These are phyloP conservation scores for Thymelicus sylvestris DNA, from an alignment of 2,888 invertebrate species.

Conservation along the genomic window DNA sequence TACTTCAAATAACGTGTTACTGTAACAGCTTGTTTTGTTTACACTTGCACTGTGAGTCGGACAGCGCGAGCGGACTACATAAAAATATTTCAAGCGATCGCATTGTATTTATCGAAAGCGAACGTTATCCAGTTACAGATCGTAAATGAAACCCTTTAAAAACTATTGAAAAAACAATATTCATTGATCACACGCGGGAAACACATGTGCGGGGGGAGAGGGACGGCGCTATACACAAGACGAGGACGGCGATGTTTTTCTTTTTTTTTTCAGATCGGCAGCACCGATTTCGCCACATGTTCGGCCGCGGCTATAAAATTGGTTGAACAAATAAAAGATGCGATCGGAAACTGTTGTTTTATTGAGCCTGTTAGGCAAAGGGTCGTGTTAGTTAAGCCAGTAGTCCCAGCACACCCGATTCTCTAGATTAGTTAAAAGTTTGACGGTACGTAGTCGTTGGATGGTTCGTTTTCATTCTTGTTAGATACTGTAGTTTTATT, in stretches of 20 bases:
- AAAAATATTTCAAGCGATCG: constrained; percentile 8
- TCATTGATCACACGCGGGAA: constrained; percentile 69
- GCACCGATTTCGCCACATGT: constrained; percentile 76
- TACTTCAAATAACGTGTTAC: background rate
- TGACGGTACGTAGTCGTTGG: constrained; percentile 1
- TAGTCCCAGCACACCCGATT: too few relatives aligned
- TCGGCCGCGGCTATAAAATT: constrained; percentile 57
- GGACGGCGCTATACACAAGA: constrained; percentile 55
- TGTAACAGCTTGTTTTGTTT: constrained; percentile 2
- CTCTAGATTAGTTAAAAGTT: constrained; percentile 10
- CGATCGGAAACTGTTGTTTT: constrained; percentile 42
- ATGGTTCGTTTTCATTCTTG: background rate
- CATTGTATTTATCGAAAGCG: constrained; percentile 17
- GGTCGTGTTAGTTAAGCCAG: constrained; percentile 25
- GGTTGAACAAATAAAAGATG: constrained; percentile 47
- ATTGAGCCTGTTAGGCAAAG: constrained; percentile 31
- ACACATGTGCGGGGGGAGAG: constrained; percentile 65
- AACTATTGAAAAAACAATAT: constrained; percentile 64
- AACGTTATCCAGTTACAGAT: constrained; percentile 35
- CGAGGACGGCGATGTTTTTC: constrained; percentile 48
- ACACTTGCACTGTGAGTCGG: background rate
- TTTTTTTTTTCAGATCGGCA: constrained; percentile 57
- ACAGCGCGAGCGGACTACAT: background rate
- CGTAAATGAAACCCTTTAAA: constrained; percentile 51
- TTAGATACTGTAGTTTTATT: background rate